These are phyloP conservation scores for Ascaphus truei DNA, from an alignment of 2,113 vertebrate species.

Conservation along the genomic window DNA sequence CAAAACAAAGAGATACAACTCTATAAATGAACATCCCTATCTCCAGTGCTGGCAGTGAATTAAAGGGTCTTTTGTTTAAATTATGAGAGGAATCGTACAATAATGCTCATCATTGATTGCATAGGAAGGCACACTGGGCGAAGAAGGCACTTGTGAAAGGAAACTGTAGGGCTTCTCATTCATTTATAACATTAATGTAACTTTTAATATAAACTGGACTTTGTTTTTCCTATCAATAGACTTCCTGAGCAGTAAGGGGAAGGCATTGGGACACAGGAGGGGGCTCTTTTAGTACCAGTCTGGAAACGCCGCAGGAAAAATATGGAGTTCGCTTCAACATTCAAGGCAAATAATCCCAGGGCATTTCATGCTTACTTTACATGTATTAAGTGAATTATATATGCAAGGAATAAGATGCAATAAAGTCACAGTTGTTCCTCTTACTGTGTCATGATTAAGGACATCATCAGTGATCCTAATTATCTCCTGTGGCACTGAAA, in stretches of 20 bases:
- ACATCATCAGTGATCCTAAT: background rate
- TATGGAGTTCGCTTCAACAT: conserved; percentile 13
- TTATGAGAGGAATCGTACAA: background rate
- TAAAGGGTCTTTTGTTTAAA: conserved; percentile 35
- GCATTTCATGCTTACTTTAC: conserved; percentile 16
- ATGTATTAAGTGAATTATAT: conserved; percentile 1
- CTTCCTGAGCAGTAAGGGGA: conserved; percentile 22
- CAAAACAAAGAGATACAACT: background rate
- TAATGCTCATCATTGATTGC: conserved; percentile 7
- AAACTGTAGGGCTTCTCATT: conserved; percentile 28
- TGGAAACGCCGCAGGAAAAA: conserved; percentile 19
- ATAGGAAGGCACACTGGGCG: background rate
- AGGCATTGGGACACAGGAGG: conserved; percentile 19
- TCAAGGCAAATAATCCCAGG: conserved; percentile 13
- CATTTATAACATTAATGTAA: conserved; percentile 36
- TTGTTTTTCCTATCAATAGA: conserved; percentile 29
- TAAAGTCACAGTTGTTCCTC: conserved; percentile 13
- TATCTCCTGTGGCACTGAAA: background rate
- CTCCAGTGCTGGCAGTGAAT: conserved; percentile 4
- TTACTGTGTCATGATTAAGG: background rate
- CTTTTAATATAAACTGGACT: conserved; percentile 30
- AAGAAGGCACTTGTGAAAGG: conserved; percentile 14
- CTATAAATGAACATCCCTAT: conserved; percentile 15
- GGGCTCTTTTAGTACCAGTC: conserved; percentile 10
- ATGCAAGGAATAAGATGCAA: conserved; percentile 11